These are phyloP conservation scores for Adelphocoris suturalis DNA, from an alignment of 2,888 invertebrate genomes.

Conservation along the genomic window DNA sequence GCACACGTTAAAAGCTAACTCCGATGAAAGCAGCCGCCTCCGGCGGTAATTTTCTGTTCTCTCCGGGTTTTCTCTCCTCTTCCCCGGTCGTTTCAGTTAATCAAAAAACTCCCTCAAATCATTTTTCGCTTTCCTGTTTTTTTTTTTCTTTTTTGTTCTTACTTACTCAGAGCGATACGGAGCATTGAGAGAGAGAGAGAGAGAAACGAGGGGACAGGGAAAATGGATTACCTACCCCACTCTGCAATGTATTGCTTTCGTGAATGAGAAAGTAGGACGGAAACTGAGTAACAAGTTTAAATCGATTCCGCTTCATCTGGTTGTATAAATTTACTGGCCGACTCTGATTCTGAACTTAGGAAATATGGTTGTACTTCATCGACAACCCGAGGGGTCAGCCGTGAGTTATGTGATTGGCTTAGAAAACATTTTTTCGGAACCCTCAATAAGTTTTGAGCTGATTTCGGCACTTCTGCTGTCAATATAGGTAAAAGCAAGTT, in stretches of 20 bases:
- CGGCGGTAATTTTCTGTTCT: constrained; percentile 1
- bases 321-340: too few species aligned
- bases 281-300: background rate
- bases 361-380: too few species aligned
- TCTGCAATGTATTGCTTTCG: background rate
- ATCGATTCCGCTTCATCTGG: background rate
- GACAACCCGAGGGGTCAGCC: too few species aligned
- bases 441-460: too few species aligned
- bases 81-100: background rate
- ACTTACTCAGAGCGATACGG: background rate
- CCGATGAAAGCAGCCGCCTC: background rate
- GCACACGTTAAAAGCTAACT: constrained; percentile 1
- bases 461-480: too few species aligned
- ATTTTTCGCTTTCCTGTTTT: background rate
- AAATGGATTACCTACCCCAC: background rate
- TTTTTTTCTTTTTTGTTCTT: too few species aligned
- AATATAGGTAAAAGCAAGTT: too few species aligned
- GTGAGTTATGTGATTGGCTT: too few species aligned
- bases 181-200: background rate
- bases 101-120: constrained; percentile 15
- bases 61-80: background rate
- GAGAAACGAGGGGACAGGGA: background rate
- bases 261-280: background rate
- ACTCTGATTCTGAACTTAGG: too few species aligned
- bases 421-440: too few species aligned